Percentiles rank a stretch among this genome's conserved stretches.
phyloP scores from a whole-genome alignment of 2,113 vertebrate genomes.

The Dicentrarchus labrax region DNA sequence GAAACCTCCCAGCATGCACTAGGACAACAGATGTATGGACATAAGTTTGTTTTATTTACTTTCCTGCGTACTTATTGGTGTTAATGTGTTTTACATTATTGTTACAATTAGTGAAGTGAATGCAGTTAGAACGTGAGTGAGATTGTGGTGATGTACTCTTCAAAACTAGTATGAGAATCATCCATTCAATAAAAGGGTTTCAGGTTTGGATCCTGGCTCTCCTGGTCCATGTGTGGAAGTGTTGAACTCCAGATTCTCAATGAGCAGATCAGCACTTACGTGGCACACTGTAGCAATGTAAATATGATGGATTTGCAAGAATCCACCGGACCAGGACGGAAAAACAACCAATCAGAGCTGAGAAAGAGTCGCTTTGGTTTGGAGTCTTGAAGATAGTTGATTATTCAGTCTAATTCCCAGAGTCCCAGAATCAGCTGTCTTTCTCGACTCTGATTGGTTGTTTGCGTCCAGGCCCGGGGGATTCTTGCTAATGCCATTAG shows the following conservation, averaged over 20 bases:
- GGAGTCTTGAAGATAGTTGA: no score
- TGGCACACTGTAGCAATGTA: neutral
- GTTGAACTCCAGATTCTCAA: neutral
- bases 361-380: no score
- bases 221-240: neutral
- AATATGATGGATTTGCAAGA: neutral
- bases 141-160: neutral
- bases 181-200: neutral
- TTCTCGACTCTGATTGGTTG: no score
- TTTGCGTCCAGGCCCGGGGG: no score
- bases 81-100: neutral
- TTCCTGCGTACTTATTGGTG: neutral
- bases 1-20: slow-evolving; percentile 50
- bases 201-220: neutral
- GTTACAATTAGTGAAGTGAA: neutral
- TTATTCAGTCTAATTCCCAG: no score
- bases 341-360: no score
- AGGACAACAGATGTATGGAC: neutral
- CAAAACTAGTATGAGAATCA: neutral
- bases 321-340: no score
- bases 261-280: neutral
- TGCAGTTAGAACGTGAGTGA: neutral
- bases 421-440: no score
- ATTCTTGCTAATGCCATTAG: no score
- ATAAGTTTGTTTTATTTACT: neutral